Conservation (phyloP, 2,113 vertebrate genomes). For the Saguinus midas region DNA sequence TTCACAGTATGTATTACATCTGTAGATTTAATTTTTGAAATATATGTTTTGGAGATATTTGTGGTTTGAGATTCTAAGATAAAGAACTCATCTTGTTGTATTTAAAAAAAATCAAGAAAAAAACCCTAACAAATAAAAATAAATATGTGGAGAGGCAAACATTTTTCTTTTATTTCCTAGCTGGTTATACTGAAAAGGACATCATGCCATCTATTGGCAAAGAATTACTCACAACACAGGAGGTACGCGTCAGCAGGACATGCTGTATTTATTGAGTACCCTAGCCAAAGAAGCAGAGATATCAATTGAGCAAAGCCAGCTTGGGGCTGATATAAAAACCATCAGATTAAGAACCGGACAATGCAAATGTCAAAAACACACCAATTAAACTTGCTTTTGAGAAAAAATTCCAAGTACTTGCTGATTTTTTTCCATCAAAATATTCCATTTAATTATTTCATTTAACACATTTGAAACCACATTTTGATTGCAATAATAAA, state of each 20-base stretch:
- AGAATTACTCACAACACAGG: conserved; percentile 73
- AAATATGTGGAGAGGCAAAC: conserved; percentile 58
- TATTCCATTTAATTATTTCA: conserved; percentile 38
- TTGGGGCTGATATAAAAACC: neutral
- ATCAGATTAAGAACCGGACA: neutral
- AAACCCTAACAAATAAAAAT: conserved; percentile 73
- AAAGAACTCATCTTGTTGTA: conserved; percentile 73
- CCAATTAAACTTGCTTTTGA: neutral
- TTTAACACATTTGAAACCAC: conserved; percentile 8
- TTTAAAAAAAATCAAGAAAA: neutral
- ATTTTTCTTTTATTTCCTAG: conserved; percentile 53
- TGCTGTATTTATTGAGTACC: neutral
- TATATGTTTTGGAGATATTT: conserved; percentile 83
- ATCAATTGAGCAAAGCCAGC: conserved; percentile 15
- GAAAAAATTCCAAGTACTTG: conserved; percentile 61
- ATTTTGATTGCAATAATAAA: neutral
- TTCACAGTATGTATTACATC: conserved; percentile 87
- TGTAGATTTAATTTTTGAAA: conserved; percentile 87
- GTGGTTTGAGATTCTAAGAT: conserved; percentile 74
- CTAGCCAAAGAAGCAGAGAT: neutral
- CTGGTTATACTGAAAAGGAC: conserved; percentile 75
- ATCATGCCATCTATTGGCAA: conserved; percentile 82
- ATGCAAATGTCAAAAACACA: neutral
- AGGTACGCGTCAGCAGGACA: neutral
- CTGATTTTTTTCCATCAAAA: neutral